These are phyloP conservation scores for Nudaria mundana DNA, from an alignment of 2,888 invertebrate genomes.

Conservation along the genomic window DNA sequence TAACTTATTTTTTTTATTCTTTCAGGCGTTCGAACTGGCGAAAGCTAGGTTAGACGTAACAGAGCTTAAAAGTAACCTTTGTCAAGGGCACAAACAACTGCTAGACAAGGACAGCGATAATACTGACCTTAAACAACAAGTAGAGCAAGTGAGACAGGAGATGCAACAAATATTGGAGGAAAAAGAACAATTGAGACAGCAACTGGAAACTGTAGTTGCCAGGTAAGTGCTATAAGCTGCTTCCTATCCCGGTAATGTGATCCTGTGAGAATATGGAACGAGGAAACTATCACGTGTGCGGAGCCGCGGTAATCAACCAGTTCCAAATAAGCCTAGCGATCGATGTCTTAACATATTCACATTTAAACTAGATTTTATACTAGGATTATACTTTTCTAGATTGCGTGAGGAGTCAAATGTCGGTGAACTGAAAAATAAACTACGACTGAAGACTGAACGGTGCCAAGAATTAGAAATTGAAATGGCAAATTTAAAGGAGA, in stretches of 20 bases:
- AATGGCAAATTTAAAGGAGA: slow-evolving; percentile 66
- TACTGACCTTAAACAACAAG: slow-evolving; percentile 43
- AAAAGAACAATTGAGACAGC: slow-evolving; percentile 43
- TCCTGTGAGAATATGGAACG: background rate
- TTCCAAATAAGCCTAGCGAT: background rate
- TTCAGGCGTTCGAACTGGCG: slow-evolving; percentile 74
- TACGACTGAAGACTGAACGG: slow-evolving; percentile 63
- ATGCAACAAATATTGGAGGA: slow-evolving; percentile 39
- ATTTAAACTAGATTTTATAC: background rate
- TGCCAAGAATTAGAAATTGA: slow-evolving; percentile 72
- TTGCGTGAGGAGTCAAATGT: slow-evolving; percentile 65
- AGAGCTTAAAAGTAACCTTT: slow-evolving; percentile 65
- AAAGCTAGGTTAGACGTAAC: slow-evolving; percentile 74
- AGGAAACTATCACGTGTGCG: background rate
- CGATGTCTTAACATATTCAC: background rate
- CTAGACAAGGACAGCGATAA: slow-evolving; percentile 49
- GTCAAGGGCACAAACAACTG: slow-evolving; percentile 72
- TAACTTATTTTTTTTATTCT: no score
- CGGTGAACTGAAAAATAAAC: slow-evolving; percentile 65
- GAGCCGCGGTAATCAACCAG: no score
- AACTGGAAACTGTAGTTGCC: slow-evolving; percentile 43
- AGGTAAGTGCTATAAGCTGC: slow-evolving; percentile 40
- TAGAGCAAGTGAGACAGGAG: slow-evolving; percentile 42
- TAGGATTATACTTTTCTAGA: slow-evolving; percentile 35
- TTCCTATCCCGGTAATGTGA: no score